Base-by-base conservation (phyloP, 2,888 invertebrate species). In the Syritta pipiens region DNA sequence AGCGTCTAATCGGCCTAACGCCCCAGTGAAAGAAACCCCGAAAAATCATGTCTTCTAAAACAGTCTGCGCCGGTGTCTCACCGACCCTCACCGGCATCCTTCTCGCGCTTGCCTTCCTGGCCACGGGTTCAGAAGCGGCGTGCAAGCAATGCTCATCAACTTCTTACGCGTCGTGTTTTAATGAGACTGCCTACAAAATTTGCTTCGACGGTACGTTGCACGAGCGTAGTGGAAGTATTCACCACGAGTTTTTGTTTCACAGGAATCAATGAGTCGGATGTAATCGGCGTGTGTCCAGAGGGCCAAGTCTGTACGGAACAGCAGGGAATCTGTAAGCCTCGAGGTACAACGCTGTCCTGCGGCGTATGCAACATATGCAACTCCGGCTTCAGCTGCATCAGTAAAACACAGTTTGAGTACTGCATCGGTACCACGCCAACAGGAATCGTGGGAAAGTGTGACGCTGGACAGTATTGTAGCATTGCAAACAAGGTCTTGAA, bases 301-400 rank as follows among this genome's bases (percentile, higher is more conserved):
- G 40, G 32, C 4, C n/a, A 10, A 7, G 48, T 68, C 9, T 68
- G 67, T 30, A 57, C 67, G 1, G 19, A n/a, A 0, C n/a, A 19
- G 1, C 28, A 30, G 12, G 26, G 40, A 2, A 10, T 68, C 1
- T 68, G 67, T 37, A 46, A 48, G 7, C 55, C 46, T 1, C 46
- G 24, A 9, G 26, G n/a, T 2, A 22, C 7, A 12, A 42, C 2
- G 1, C 12, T 14, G 6, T 14, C 20, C 0, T 68, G 68, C 17
- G 59, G 49, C 1, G 19, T 3, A 7, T 68, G 68, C 10, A 9
- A 19, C 0, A 2, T 5, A 0, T 68, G 68, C 20, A 1, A 3
- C 0, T n/a, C 0, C 9, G 24, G 10, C 3, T 59, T 59, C 14
- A 28, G 28, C 0, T 59, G 59, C n/a, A 22, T 6, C 4, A 68